These are phyloP conservation scores for Danaus melanippus DNA, from an alignment of 1,140 invertebrate genomes.

Conservation along the genomic window DNA sequence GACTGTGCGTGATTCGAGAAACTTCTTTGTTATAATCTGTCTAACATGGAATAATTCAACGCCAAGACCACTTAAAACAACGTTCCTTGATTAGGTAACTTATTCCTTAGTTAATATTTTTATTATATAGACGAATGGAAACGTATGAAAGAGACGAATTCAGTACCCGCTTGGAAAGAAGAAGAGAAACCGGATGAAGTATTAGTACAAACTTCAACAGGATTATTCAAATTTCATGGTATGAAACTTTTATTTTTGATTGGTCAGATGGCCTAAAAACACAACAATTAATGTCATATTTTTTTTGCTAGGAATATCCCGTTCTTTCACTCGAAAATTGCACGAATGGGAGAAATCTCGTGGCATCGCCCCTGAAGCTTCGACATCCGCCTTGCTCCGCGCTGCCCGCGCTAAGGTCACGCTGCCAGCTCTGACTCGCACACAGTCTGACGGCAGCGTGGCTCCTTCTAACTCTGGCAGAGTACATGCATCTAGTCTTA, in stretches of 20 bases:
- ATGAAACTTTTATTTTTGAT: conserved; percentile 6
- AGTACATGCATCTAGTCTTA: conserved; percentile 80
- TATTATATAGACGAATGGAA: conserved; percentile 76
- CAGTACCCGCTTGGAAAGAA: conserved; percentile 64
- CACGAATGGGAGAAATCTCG: conserved; percentile 92
- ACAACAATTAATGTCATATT: neutral
- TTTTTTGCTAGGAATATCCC: conserved; percentile 77
- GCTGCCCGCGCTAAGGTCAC: conserved; percentile 60
- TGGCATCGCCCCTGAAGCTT: conserved; percentile 85
- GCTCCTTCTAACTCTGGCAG: conserved; percentile 68
- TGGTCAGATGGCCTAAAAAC: neutral
- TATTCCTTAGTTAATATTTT: too few species aligned
- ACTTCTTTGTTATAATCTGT: too few species aligned
- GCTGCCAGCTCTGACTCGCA: conserved; percentile 74
- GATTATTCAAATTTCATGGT: conserved; percentile 86
- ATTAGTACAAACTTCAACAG: conserved; percentile 84
- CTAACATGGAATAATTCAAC: too few species aligned
- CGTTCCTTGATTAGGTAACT: too few species aligned
- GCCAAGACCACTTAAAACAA: too few species aligned
- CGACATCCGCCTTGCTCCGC: conserved; percentile 83
- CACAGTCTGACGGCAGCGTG: conserved; percentile 82
- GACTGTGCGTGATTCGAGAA: too few species aligned
- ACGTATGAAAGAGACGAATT: conserved; percentile 74
- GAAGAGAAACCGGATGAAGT: conserved; percentile 75
- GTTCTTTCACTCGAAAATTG: conserved; percentile 89